Evolutionary conservation across 2,797 vertebrate genomes (phyloP).

Genomic region (Gymnothorax reevesii): DNA sequence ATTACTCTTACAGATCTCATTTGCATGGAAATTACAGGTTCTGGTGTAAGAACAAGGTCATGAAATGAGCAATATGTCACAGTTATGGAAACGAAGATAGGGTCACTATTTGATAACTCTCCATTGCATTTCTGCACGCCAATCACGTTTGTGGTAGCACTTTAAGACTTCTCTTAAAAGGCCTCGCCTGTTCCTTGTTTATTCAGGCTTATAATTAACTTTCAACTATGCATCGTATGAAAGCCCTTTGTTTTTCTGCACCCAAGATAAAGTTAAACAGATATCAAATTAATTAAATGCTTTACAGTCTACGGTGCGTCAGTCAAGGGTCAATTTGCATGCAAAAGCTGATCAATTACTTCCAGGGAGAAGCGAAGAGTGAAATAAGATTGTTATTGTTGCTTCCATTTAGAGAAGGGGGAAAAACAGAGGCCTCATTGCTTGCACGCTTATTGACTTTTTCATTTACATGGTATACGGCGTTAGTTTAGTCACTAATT

Average conservation of each 20-base stretch:
- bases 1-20: not conserved
- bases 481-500: conserved; percentile 50
- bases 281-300: conserved; percentile 34
- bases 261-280: conserved; percentile 24
- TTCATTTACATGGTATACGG: conserved; percentile 40
- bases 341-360: conserved; percentile 26
- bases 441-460: conserved; percentile 40
- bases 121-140: not conserved
- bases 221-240: not conserved
- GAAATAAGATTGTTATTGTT: conserved; percentile 30
- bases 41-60: not conserved
- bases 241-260: conserved; percentile 3
- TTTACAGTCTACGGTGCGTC: conserved; percentile 32
- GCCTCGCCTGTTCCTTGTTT: not conserved
- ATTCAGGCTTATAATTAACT: conserved; percentile 13
- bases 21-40: conserved; percentile 13
- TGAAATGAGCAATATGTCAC: not conserved
- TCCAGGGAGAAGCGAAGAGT: not conserved
- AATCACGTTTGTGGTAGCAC: not conserved
- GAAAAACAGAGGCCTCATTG: conserved; percentile 36
- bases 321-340: conserved; percentile 35
- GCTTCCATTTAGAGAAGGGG: conserved; percentile 19
- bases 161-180: conserved; percentile 8
- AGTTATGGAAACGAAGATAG: not conserved
- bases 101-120: not conserved